Evolutionary conservation across 2,113 vertebrate species (phyloP), one percentile per base, ranked within the genome.

Genomic region (Nannospalax galili): DNA sequence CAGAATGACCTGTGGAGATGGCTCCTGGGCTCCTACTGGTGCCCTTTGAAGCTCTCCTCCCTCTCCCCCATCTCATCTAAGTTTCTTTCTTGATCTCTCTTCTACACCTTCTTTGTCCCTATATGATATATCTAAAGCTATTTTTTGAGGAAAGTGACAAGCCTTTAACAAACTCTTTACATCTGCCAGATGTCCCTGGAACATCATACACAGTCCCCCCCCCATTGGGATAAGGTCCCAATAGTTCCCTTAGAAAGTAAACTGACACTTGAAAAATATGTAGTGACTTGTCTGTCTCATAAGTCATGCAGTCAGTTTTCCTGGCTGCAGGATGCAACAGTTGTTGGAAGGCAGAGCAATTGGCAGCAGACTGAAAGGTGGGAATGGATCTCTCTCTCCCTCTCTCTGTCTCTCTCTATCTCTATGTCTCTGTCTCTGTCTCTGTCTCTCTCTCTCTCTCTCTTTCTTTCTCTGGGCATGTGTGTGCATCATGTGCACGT

Each of bases 21-120:
- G 45, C 35, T 40, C 62, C 67, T 58, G 58, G 37, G 48, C 35
- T 40, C 64, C 64, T 72, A 7, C 15, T 26, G 42, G 26, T 28
- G 14, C 7, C 72, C 88, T 95, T 92, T 85, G 73, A 93, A 95
- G 24, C 5, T 3, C 26, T 6, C n/a, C 72, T 89, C 93, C 79
- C 17, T 22, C 35, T 16, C 78, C 79, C 79, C 92, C 22, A 65
- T 30, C 37, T 40, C 26, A 35, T 92, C 56, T 0, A 1, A 26
- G 37, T 79, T 93, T 64, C 42, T 14, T 65, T 17, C 52, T 84
- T 8, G 6, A 64, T 88, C 24, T 79, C 67, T 72, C 4, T 84
- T 32, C 75, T 92, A 69, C 42, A 93, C 78, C 52, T 28, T 69
- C n/a, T n/a, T 4, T 85, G 14, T 81, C 93, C 92, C 95, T 60